Evolutionary conservation across 2,888 invertebrate genomes (phyloP), one percentile per base, ranked within the genome.

Genomic region (Pycnomerus fuliginosus): DNA sequence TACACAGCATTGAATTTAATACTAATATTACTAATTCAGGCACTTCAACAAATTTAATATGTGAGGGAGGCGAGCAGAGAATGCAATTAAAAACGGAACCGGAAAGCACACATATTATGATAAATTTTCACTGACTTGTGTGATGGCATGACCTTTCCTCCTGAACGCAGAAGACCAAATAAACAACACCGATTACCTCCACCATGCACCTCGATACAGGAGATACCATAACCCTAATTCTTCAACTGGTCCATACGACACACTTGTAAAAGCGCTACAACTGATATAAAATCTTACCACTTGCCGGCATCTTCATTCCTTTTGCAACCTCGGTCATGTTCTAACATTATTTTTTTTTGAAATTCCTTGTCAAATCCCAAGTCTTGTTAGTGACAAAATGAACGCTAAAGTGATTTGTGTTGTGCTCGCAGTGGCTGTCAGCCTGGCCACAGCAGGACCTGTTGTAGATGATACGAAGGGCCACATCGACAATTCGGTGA

Each of bases 211-310:
- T 43, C 41, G 36, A 37, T 48, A 32, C 44, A 44, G 48, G 50
- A 46, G 38, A 47, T 48, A 53, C 58, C 53, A 57, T 70, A 69
- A 70, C 70, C 69, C 69, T 69, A 68, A 64, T 70, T 70, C 69
- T 56, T 53, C 52, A 68, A 67, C 71, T 69, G 70, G 71, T 71
- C 70, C 68, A 70, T 66, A 61, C 64, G 71, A 70, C 71, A 70
- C 56, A 70, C 69, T 71, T 68, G 65, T 59, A 64, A 58, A 58
- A 57, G 55, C 55, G 48, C 49, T 56, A 53, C 55, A 61, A 56
- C 48, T 64, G 65, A 67, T 72, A 72, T 72, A 72, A 70, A 71
- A 68, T 66, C 63, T 64, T 69, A 61, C 67, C 61, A 61, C 64
- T 61, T 60, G 60, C 60, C 56, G 51, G 35, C 23, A 53, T 62